Percentiles rank a stretch among this genome's conserved stretches.
Conservation (phyloP, 35 echinoderm and acorn worm species). For the Stichopus chloronotus region DNA sequence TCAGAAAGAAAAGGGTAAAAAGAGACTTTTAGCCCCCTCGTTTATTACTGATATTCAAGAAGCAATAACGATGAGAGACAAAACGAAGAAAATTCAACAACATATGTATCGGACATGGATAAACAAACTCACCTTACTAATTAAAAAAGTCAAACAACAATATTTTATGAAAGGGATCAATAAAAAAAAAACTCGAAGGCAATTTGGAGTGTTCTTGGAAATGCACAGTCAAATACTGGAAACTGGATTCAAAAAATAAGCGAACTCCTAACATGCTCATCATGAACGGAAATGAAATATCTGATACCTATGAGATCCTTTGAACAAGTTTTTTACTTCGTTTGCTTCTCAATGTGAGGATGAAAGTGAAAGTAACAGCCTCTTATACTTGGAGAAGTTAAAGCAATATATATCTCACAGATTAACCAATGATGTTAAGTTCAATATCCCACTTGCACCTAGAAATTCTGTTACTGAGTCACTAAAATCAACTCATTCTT, state of each 20-base stretch:
- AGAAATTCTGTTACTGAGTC: not conserved
- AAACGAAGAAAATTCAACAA: not conserved
- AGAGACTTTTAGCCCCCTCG: not conserved
- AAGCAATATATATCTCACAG: not conserved
- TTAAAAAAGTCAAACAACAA: not conserved
- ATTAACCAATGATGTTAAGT: not conserved
- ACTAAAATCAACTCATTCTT: not conserved
- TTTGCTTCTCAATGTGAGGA: not conserved
- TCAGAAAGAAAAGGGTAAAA: conserved; percentile 12
- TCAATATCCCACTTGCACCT: not conserved
- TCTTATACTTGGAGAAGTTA: too few species aligned
- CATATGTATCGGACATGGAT: not conserved
- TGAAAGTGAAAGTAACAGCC: not conserved
- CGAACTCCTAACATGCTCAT: not conserved
- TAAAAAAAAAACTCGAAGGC: not conserved
- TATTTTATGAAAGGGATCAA: not conserved
- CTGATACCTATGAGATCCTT: not conserved
- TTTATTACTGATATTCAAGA: not conserved
- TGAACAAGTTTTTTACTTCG: not conserved
- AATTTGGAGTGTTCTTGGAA: not conserved
- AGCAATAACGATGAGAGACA: not conserved
- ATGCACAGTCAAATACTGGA: not conserved
- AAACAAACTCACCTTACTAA: not conserved
- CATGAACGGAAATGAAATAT: not conserved
- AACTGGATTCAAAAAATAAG: not conserved